Base-by-base conservation (phyloP, 1,140 invertebrate species). In the Hestina assimilis region DNA sequence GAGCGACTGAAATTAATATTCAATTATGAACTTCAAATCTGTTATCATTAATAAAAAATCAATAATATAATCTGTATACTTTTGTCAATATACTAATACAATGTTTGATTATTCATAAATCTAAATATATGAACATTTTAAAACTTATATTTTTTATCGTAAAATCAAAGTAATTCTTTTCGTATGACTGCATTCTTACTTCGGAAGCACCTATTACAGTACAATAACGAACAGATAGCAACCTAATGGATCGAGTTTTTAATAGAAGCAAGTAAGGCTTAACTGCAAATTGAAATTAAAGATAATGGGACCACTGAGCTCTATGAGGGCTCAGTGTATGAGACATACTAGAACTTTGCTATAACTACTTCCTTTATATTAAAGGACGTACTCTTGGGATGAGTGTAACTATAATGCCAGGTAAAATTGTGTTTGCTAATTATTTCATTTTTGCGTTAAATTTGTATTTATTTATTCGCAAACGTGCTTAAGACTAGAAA, bases 181-280 rank as follows among this genome's bases (percentile, higher is more conserved):
- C 12, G 31, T 35, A 35, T 35, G 15, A 35, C 14, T 14, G 31
- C 6, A 15, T 15, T 14, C 31, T 35, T 35, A 12, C 14, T 35
- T 35, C 15, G 31, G 15, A n/a, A n/a, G n/a, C n/a, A n/a, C n/a
- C 31, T 35, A 35, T 15, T 15, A 35, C 31, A 15, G 12, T 15
- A 35, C 31, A 14, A 35, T 35, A 35, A 12, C 31, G 31, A 35
- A 35, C 31, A 6, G 31, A 35, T 35, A 35, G 9, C 31, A 14
- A 14, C 15, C 9, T 31, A 50, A 63, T 52, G 59, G 43, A 23
- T 52, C 33, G 54, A 63, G 57, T 63, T 58, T 58, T 53, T 53
- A 58, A 58, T 43, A 51, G 52, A 17, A 43, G 5, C 24, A 15
- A 43, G 31, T n/a, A 24, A 15, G 35, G 28, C 17, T 31, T 8